phyloP scores from a whole-genome alignment of 2,888 invertebrate genomes.

The Malthinus seriepunctatus region DNA sequence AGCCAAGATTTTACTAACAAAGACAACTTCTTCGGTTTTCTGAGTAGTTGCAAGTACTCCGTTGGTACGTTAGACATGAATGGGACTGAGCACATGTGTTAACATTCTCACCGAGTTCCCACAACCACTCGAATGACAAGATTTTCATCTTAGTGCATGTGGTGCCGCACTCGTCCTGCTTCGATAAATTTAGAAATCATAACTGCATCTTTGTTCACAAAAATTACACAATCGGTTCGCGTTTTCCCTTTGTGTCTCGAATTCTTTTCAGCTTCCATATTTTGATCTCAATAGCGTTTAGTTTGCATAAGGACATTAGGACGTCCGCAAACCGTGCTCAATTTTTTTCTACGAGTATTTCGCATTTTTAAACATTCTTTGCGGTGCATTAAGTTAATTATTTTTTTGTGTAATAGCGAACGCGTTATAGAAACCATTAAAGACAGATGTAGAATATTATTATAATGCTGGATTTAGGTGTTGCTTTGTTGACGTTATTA shows the following conservation, averaged over 20 bases:
- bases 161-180: constrained; percentile 31
- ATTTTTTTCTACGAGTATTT: constrained; percentile 10
- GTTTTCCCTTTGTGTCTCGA: constrained; percentile 29
- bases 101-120: constrained; percentile 52
- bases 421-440: too few species aligned
- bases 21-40: constrained; percentile 20
- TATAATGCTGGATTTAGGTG: too few species aligned
- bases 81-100: constrained; percentile 48
- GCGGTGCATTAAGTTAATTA: too few species aligned
- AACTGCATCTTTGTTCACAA: constrained; percentile 24
- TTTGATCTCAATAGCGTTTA: constrained; percentile 29
- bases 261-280: constrained; percentile 28
- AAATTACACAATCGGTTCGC: constrained; percentile 30
- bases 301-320: constrained; percentile 26
- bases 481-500: neutral
- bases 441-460: too few species aligned
- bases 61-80: constrained; percentile 36
- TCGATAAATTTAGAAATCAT: constrained; percentile 21
- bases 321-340: constrained; percentile 13
- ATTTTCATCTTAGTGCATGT: constrained; percentile 52
- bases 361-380: neutral
- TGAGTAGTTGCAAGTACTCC: constrained; percentile 22
- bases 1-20: constrained; percentile 14
- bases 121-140: constrained; percentile 53
- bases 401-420: too few species aligned